Percentiles rank a stretch among this genome's conserved stretches.
Evolutionary conservation across 2,888 invertebrate species (phyloP).

Genomic region (Ceratothoa steindachneri): DNA sequence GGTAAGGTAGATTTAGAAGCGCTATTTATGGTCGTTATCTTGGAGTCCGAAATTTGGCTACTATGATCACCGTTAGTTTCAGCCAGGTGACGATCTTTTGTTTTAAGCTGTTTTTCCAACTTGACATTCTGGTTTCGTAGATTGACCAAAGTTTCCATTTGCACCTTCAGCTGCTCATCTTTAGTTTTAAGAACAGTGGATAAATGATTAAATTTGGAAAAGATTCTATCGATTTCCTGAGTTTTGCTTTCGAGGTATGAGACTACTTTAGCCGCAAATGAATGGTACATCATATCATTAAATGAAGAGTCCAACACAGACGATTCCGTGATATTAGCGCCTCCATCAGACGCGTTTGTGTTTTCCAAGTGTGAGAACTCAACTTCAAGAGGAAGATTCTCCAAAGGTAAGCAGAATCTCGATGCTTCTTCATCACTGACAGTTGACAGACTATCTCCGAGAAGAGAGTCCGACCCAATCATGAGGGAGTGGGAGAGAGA

Average conservation of each 20-base stretch:
- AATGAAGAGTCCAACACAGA: not conserved
- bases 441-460: not conserved
- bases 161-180: constrained; percentile 17
- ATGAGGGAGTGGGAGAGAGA: constrained; percentile 49
- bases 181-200: constrained; percentile 18
- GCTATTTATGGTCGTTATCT: not conserved
- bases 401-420: not conserved
- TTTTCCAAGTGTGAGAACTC: not conserved
- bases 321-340: not conserved
- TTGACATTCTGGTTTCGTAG: constrained; percentile 21
- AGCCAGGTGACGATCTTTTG: constrained; percentile 13
- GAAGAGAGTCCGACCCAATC: constrained; percentile 31
- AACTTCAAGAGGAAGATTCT: not conserved
- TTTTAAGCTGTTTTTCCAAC: constrained; percentile 18
- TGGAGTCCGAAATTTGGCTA: not conserved
- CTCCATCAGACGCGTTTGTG: not conserved
- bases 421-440: not conserved
- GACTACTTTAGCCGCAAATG: constrained; percentile 19
- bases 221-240: constrained; percentile 25
- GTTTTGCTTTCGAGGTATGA: constrained; percentile 26
- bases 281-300: constrained; percentile 13
- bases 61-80: not conserved
- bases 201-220: constrained; percentile 23
- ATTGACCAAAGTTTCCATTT: constrained; percentile 24
- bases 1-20: too few relatives aligned